Evolutionary conservation across 2,113 vertebrate genomes (phyloP).

Genomic region (Oenanthe melanoleuca): DNA sequence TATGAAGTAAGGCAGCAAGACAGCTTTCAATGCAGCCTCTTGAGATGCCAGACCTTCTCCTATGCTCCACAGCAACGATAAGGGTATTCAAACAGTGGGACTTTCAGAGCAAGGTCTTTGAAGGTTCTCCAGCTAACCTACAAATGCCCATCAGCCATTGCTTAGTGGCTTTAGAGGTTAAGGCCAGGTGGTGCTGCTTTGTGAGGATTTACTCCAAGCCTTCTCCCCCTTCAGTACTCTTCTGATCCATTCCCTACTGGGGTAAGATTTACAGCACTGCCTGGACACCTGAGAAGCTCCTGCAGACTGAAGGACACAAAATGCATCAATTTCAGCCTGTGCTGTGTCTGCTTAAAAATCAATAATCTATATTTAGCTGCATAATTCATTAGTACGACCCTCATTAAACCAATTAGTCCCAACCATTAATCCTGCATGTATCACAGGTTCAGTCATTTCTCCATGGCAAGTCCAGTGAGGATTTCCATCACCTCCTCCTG

Average conservation of each 20-base stretch:
- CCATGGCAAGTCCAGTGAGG: background rate
- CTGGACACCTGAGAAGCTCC: background rate
- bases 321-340: background rate
- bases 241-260: background rate
- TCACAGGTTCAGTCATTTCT: background rate
- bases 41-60: background rate
- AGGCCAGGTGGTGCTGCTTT: background rate
- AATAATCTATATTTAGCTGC: background rate
- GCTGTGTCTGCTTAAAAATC: background rate
- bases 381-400: background rate
- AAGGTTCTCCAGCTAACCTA: background rate
- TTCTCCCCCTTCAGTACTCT: background rate
- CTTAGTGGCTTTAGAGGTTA: background rate
- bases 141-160: background rate
- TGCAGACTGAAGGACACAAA: background rate
- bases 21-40: background rate
- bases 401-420: constrained; percentile 29
- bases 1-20: background rate
- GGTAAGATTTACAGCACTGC: background rate
- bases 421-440: background rate
- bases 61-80: fast-evolving
- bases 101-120: background rate
- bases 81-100: background rate
- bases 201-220: background rate
- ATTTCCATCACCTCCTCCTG: background rate